phyloP scores from a whole-genome alignment of 2,888 invertebrate species.

The Podotricha telesiphe region DNA sequence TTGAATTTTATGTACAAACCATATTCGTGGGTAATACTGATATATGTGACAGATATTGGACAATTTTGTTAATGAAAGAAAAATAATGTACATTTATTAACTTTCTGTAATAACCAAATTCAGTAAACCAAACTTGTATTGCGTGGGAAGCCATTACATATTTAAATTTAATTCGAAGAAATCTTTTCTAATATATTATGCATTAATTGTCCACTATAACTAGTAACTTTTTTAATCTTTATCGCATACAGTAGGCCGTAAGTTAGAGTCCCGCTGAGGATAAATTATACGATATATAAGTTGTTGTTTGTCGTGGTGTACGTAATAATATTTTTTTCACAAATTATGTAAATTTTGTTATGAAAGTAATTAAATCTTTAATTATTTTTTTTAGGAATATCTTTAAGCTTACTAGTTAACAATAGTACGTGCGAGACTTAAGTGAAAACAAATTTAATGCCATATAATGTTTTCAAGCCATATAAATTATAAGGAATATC shows the following conservation, averaged over 20 bases:
- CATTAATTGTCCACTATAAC: slow-evolving; percentile 14
- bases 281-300: not conserved
- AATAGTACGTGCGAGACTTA: not conserved
- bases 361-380: too few relatives aligned
- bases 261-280: slow-evolving; percentile 7
- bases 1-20: slow-evolving; percentile 5
- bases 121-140: slow-evolving; percentile 6
- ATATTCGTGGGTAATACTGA: slow-evolving; percentile 24
- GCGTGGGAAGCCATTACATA: slow-evolving; percentile 31
- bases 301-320: too few relatives aligned
- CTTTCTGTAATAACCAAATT: slow-evolving; percentile 27
- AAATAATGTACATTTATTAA: slow-evolving; percentile 31
- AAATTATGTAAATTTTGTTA: too few relatives aligned
- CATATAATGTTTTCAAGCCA: not conserved
- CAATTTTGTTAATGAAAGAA: slow-evolving; percentile 29
- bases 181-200: slow-evolving; percentile 20
- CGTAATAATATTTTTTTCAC: too few relatives aligned
- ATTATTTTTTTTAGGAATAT: too few relatives aligned
- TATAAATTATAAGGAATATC: not conserved
- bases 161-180: slow-evolving; percentile 23
- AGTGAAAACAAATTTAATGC: not conserved
- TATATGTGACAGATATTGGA: slow-evolving; percentile 34
- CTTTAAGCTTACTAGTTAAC: too few relatives aligned
- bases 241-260: not conserved
- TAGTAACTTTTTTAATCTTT: slow-evolving; percentile 14